Conservation (phyloP, 1,140 invertebrate species). For the Lordiphosa mommai region DNA sequence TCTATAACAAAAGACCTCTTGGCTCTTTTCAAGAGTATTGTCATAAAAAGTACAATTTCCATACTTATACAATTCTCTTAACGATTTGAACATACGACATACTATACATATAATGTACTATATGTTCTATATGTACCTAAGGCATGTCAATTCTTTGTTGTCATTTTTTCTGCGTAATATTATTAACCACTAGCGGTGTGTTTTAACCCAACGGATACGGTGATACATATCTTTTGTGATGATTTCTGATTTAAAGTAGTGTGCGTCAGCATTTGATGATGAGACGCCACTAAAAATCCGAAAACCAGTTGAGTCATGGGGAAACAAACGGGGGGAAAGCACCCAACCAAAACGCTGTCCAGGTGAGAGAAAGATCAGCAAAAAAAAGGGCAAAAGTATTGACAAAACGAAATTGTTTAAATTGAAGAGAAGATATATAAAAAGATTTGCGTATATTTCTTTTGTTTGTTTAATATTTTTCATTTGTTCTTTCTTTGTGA, state of each 20-base stretch:
- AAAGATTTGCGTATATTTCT: too few species aligned
- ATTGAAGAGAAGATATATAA: too few species aligned
- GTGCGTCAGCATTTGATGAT: constrained; percentile 23
- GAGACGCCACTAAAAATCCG: background rate
- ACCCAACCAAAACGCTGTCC: constrained; percentile 15
- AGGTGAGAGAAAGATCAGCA: constrained; percentile 4
- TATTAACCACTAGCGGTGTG: constrained; percentile 13
- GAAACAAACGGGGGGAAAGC: constrained; percentile 9
- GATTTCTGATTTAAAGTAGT: background rate
- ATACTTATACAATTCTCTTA: too few species aligned
- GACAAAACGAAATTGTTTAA: background rate
- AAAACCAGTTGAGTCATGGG: constrained; percentile 27
- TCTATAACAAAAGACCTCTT: too few species aligned
- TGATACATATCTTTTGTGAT: background rate
- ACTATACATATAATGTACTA: too few species aligned
- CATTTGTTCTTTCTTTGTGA: constrained; percentile 2
- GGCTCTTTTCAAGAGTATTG: too few species aligned
- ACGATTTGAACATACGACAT: too few species aligned
- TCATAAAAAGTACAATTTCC: too few species aligned
- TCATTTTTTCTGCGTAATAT: constrained; percentile 20
- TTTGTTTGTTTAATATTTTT: too few species aligned
- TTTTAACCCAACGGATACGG: constrained; percentile 5
- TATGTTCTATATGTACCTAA: too few species aligned
- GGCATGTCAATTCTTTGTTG: too few species aligned
- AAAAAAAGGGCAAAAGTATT: background rate